Conservation (phyloP, 1,140 invertebrate genomes). For the Reticulitermes speratus region DNA sequence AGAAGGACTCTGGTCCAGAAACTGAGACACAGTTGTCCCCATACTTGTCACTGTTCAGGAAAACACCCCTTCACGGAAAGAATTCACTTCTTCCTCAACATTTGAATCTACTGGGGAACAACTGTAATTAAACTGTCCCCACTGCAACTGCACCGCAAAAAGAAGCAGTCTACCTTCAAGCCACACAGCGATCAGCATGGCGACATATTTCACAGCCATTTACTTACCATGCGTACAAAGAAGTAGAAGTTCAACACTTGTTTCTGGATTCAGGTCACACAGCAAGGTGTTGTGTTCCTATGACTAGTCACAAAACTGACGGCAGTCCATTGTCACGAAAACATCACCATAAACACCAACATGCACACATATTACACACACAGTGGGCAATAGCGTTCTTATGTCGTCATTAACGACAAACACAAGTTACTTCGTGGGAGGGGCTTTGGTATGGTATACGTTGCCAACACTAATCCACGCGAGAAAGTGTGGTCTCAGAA, state of each 20-base stretch:
- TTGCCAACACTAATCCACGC: constrained; percentile 1
- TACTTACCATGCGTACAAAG: background rate
- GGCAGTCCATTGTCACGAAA: background rate
- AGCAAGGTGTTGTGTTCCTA: background rate
- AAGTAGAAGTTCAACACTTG: background rate
- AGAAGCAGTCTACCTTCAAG: background rate
- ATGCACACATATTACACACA: background rate
- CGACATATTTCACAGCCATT: background rate
- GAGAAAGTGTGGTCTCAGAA: background rate
- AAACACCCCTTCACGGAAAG: no score
- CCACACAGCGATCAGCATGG: no score
- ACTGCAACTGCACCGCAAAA: background rate
- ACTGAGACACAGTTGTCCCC: no score
- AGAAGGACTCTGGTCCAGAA: no score
- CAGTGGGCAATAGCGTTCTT: background rate
- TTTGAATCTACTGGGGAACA: no score
- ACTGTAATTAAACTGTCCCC: background rate
- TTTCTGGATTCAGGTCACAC: background rate
- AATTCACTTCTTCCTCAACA: no score
- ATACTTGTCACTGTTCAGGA: no score
- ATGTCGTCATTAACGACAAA: constrained; percentile 4
- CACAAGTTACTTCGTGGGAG: background rate
- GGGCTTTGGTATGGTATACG: background rate
- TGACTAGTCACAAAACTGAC: background rate
- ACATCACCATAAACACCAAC: background rate